These are phyloP conservation scores for Protomyctophum bolini DNA, from an alignment of 2,113 vertebrate species.

Conservation along the genomic window DNA sequence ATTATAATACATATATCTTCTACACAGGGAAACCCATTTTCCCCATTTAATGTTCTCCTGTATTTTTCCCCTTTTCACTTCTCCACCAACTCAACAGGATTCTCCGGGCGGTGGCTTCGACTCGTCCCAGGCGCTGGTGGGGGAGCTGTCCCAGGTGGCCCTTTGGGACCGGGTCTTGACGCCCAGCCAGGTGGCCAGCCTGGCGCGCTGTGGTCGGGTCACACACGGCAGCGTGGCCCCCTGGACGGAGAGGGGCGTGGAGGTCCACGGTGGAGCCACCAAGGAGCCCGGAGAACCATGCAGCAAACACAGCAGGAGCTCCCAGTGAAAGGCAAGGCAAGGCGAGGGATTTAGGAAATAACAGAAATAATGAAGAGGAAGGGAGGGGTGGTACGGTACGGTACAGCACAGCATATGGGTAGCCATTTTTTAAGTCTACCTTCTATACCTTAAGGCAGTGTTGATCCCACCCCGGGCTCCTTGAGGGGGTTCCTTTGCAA, in stretches of 20 bases:
- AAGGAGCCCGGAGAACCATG: conserved; percentile 86
- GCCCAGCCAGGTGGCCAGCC: conserved; percentile 82
- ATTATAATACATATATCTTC: background rate
- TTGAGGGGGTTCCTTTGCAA: too few relatives aligned
- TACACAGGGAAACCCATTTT: too few relatives aligned
- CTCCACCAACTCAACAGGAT: conserved; percentile 75
- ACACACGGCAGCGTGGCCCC: conserved; percentile 85
- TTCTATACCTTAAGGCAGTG: too few relatives aligned
- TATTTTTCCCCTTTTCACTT: background rate
- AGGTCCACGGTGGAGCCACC: conserved; percentile 87
- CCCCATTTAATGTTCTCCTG: background rate
- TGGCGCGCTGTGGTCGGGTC: conserved; percentile 87
- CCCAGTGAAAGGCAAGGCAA: conserved; percentile 45
- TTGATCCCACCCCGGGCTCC: too few relatives aligned
- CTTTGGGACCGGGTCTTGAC: conserved; percentile 91
- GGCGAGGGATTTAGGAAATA: background rate
- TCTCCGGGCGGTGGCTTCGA: conserved; percentile 90
- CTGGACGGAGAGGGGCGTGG: conserved; percentile 88
- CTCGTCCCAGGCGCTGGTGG: conserved; percentile 91
- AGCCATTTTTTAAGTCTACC: background rate
- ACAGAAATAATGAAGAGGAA: background rate
- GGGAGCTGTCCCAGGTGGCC: conserved; percentile 92
- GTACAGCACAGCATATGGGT: background rate
- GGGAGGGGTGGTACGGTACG: background rate
- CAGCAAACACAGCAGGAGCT: conserved; percentile 81